A percentile compares a stretch with the other conserved stretches of the same genome.
These are phyloP conservation scores for Pygoscelis adeliae DNA, from an alignment of 2,113 vertebrate genomes.

Conservation along the genomic window DNA sequence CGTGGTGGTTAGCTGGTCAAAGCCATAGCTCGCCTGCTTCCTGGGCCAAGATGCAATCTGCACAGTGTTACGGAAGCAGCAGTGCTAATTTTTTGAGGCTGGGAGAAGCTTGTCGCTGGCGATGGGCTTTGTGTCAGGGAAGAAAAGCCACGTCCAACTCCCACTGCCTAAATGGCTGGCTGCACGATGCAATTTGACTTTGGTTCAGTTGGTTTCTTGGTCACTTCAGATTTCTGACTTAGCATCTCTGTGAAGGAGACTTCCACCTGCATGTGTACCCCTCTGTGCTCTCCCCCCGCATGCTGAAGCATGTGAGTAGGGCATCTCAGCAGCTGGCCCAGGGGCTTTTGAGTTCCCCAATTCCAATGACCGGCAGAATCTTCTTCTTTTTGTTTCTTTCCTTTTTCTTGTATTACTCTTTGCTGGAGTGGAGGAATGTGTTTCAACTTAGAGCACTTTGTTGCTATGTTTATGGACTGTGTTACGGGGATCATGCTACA, in stretches of 20 bases:
- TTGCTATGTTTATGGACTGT: not conserved
- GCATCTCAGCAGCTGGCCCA: not conserved
- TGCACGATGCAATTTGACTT: not conserved
- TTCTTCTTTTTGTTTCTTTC: not conserved
- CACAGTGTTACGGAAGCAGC: not conserved
- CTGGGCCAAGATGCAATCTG: not conserved
- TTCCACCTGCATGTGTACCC: not conserved
- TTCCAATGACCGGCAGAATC: not conserved
- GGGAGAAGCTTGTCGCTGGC: slow-evolving; percentile 57
- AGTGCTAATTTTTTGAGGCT: not conserved
- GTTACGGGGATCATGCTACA: rapidly evolving
- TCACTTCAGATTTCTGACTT: not conserved
- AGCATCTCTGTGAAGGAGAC: not conserved
- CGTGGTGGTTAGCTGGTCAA: slow-evolving; percentile 5
- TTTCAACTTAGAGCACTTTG: not conserved
- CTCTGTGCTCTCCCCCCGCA: not conserved
- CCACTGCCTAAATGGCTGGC: not conserved
- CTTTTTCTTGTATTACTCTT: not conserved
- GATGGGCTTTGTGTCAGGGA: slow-evolving; percentile 50
- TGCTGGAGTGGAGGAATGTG: not conserved
- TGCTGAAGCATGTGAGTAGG: not conserved
- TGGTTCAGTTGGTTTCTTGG: not conserved
- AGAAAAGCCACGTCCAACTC: not conserved
- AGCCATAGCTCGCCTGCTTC: slow-evolving; percentile 50
- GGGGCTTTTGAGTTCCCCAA: not conserved